Base-by-base conservation (phyloP, 2,113 vertebrate genomes). In the Setophaga coronata region DNA sequence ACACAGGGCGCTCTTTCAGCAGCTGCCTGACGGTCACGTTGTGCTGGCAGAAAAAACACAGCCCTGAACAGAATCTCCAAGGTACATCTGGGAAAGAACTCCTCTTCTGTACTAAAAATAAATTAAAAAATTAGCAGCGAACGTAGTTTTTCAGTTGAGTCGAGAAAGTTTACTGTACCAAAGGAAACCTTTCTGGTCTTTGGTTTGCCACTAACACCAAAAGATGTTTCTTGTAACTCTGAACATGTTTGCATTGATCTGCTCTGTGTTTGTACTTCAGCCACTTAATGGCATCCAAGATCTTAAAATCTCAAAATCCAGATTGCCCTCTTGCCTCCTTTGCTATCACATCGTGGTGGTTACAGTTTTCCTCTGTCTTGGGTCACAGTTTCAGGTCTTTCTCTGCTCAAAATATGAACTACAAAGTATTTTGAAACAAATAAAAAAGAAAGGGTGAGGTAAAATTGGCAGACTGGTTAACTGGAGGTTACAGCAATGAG, bases 1-100 rank as follows among this genome's bases (percentile, higher is more conserved):
- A 33, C 11, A 94, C 85, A 93, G 79, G 66, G 47, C 11, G 3
- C 65, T 23, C 95, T 87, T 95, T 93, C 78, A 91, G 82, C 48
- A 26, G 54, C 65, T 12, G 9, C 15, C 4, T 47, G 50, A 90
- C 66, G 28, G 51, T 36, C 71, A 6, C 0, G 0, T 12, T 64
- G 6, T 51, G 54, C 81, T 54, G n/a, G 42, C 58, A 51, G 60
- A 2, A 4, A 56, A 78, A 42, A 4, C n/a, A 34, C 29, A 12
- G 8, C 42, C 33, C 57, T 3, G 31, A 56, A 9, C 33, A n/a
- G 53, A 67, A 64, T 40, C 83, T 45, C 48, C 48, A 20, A 36
- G 76, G 77, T 81, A 42, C n/a, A 53, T 38, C 70, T 77, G 24
- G 8, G 36, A 26, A 72, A 74, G 43, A 84, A 85, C 64, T 53